Evolutionary conservation across 2,113 vertebrate species (phyloP), one percentile per base, ranked within the genome.

Genomic region (Mormyrus lacerda): DNA sequence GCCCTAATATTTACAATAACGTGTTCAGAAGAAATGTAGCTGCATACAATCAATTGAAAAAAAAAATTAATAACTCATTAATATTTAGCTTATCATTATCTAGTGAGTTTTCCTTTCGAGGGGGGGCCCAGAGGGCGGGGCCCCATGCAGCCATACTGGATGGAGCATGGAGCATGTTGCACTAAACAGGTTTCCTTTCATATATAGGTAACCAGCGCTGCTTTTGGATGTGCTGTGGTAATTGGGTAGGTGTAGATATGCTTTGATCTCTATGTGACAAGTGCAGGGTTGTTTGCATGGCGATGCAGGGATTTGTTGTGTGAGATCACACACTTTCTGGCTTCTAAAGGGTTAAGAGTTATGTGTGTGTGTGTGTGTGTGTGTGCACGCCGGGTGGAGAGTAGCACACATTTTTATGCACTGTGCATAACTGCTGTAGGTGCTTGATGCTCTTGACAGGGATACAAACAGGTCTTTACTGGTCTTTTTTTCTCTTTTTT

Each of bases 391-490:
- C 61, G 31, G 10, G 61, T 69, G 24, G 24, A 39, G 79, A 83
- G 47, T 50, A 55, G 69, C 15, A 6, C 0, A 6, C 69, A 76
- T 76, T 76, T 76, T 76, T 76, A 76, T 39, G 42, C 42, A n/a
- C 73, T 58, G 50, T 45, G 50, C 45, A 55, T 82, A 21, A 42
- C 53, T 7, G 76, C 88, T 27, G 27, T 88, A 79, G 69, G 21
- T 84, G 11, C 39, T 44, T 55, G 73, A 55, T 84, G 48, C 50
- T 53, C 51, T 58, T 47, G 79, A 69, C 87, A 90, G 58, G 47
- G 82, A 90, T 76, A 85, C 90, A 73, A 86, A 89, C 35, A 83
- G 24, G n/a, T n/a, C 58, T 89, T 89, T 86, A 65, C 39, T 76
- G 79, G 55, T 53, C 19, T 51, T 48, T 53, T 39, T 17, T 83